Percentiles rank a stretch among this genome's conserved stretches.
phyloP scores from a whole-genome alignment of 1,140 invertebrate genomes.

The Brachionus calyciflorus region DNA sequence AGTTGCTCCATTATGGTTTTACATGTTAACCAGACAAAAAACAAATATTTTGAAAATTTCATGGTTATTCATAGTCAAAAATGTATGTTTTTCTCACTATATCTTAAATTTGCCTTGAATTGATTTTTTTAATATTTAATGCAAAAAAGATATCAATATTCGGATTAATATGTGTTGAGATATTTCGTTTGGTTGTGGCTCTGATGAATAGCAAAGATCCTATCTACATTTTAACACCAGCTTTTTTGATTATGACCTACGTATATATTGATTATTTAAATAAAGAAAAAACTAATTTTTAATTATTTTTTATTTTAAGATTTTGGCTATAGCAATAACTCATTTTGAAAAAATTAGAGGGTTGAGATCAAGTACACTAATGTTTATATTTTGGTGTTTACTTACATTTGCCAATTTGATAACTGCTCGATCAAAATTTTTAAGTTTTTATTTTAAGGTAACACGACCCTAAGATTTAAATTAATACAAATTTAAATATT shows the following conservation, averaged over 20 bases:
- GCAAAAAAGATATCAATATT: neutral
- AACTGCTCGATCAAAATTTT: constrained; percentile 26
- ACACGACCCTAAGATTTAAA: neutral
- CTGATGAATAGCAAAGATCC: neutral
- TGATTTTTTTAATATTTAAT: neutral
- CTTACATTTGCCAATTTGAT: neutral
- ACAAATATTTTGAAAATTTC: constrained; percentile 3
- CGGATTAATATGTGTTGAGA: neutral
- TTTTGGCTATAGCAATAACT: neutral
- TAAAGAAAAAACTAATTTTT: neutral
- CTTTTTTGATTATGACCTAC: neutral
- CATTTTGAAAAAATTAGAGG: constrained; percentile 28
- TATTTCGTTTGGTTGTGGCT: neutral
- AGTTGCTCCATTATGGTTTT: constrained; percentile 41
- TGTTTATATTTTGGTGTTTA: constrained; percentile 25
- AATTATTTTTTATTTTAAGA: neutral
- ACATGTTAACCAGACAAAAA: constrained; percentile 35
- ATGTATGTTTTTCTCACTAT: neutral
- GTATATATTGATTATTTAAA: neutral
- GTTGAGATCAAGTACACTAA: constrained; percentile 33
- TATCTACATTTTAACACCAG: neutral
- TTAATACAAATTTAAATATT: neutral
- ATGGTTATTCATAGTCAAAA: constrained; percentile 8
- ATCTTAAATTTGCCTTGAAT: neutral
- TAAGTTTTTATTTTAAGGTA: constrained; percentile 1